These are phyloP conservation scores for Pygoscelis antarcticus DNA, from an alignment of 2,113 vertebrate species.

Conservation along the genomic window DNA sequence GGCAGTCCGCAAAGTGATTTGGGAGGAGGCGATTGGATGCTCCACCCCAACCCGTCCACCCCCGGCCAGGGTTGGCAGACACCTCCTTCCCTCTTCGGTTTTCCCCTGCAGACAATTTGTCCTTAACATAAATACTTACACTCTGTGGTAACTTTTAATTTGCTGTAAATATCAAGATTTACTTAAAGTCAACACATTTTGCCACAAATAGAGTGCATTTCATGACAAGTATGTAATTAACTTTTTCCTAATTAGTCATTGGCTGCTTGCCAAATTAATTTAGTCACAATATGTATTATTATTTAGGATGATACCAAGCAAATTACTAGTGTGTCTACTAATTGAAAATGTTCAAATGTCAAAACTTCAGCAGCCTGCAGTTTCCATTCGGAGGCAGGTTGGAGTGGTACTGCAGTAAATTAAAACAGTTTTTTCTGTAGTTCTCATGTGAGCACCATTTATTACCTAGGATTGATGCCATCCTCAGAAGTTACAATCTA, in stretches of 20 bases:
- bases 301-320: constrained; percentile 33
- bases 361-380: not conserved
- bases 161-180: constrained; percentile 34
- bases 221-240: constrained; percentile 62
- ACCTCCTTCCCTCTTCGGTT: not conserved
- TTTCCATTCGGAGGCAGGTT: not conserved
- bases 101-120: not conserved
- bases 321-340: constrained; percentile 38
- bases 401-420: not conserved
- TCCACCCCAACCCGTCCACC: not conserved
- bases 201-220: constrained; percentile 56
- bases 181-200: constrained; percentile 52
- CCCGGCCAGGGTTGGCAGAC: not conserved
- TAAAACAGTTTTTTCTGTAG: not conserved
- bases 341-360: constrained; percentile 38
- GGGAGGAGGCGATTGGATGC: not conserved
- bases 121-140: not conserved
- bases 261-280: constrained; percentile 57
- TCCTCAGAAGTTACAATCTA: not conserved
- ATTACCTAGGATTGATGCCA: not conserved
- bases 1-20: not conserved
- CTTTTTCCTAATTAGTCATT: constrained; percentile 62
- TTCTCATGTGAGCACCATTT: not conserved
- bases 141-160: constrained; percentile 22
- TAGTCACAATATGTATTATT: constrained; percentile 55